phyloP scores from a whole-genome alignment of 2,113 vertebrate genomes.

The Larimichthys polyactis region DNA sequence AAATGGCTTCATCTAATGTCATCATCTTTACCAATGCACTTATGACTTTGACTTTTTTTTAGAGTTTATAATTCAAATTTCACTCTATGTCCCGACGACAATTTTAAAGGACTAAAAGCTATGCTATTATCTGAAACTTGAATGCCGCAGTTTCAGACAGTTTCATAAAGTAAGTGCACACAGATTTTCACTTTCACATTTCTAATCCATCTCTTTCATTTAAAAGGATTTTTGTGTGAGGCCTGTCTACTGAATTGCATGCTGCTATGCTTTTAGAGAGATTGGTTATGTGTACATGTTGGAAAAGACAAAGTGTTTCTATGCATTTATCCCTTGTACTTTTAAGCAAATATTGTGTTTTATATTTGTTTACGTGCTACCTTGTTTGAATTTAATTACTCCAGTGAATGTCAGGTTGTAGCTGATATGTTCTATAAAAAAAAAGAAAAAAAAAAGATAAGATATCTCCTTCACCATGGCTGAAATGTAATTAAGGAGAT shows the following conservation, averaged over 20 bases:
- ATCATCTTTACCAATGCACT: neutral
- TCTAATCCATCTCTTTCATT: slow-evolving; percentile 6
- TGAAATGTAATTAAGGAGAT: slow-evolving; percentile 59
- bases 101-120: neutral
- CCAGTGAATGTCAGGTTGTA: slow-evolving; percentile 41
- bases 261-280: neutral
- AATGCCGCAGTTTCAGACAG: neutral
- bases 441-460: slow-evolving; percentile 44
- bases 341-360: slow-evolving; percentile 5
- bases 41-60: neutral
- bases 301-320: neutral
- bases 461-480: slow-evolving; percentile 37
- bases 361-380: slow-evolving; percentile 2
- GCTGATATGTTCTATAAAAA: slow-evolving; percentile 44
- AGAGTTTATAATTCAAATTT: neutral
- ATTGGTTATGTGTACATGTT: neutral
- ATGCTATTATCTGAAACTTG: neutral
- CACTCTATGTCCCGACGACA: neutral
- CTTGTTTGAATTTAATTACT: slow-evolving; percentile 47
- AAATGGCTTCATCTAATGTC: neutral
- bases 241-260: neutral
- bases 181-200: neutral
- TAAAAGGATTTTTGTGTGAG: neutral
- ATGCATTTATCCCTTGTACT: neutral
- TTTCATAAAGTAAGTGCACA: neutral